Evolutionary conservation across 2,797 vertebrate genomes (phyloP).

Genomic region (Phylloscopus collybita): DNA sequence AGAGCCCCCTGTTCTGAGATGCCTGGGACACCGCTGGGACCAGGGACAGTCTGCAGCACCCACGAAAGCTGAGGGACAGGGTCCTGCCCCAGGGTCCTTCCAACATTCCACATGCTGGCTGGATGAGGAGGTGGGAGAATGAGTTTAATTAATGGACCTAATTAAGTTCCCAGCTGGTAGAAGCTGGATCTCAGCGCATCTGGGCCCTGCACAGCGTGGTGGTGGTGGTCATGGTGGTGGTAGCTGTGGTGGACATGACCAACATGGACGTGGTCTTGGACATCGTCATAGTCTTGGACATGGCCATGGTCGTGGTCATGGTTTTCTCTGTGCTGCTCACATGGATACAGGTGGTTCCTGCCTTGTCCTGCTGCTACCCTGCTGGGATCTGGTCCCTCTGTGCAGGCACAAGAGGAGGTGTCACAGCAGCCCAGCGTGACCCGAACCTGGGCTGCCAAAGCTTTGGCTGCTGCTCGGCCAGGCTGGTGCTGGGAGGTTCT

Average conservation of each 20-base stretch:
- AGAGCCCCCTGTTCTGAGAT: rapidly evolving
- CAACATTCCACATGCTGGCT: background rate
- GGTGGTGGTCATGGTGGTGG: background rate
- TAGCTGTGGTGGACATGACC: background rate
- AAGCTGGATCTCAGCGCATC: background rate
- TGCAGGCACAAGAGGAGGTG: background rate
- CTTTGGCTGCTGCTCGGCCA: too few species aligned
- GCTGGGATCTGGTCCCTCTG: rapidly evolving
- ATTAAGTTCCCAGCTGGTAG: conserved; percentile 30
- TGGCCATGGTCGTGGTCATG: too few species aligned
- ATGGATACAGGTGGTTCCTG: background rate
- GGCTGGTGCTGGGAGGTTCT: background rate
- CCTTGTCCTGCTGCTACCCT: rapidly evolving
- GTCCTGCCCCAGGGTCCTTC: rapidly evolving
- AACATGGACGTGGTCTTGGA: rapidly evolving
- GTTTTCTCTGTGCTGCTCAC: background rate
- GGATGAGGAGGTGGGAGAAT: background rate
- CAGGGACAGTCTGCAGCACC: rapidly evolving
- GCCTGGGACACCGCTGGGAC: background rate
- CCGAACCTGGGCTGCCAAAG: rapidly evolving
- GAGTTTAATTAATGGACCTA: conserved; percentile 43
- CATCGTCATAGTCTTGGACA: rapidly evolving
- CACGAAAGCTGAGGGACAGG: rapidly evolving
- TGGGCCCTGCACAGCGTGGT: rapidly evolving
- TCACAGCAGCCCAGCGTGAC: rapidly evolving